Evolutionary conservation across 2,888 invertebrate genomes (phyloP), one percentile per base, ranked within the genome.

Genomic region (Drosophila dives): DNA sequence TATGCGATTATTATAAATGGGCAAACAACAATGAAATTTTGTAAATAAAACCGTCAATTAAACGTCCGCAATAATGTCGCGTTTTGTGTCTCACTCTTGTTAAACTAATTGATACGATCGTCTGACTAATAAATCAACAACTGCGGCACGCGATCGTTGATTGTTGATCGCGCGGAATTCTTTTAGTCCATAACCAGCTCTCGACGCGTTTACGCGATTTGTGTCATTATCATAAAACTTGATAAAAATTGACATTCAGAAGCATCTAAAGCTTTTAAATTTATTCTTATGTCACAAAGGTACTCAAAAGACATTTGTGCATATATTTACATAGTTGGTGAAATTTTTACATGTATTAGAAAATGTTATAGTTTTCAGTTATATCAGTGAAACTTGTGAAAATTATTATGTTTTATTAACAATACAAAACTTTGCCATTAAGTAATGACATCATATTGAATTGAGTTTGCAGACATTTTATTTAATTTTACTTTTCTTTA

Each of bases 61-160:
- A 36, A 54, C 38, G 64, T 40, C 33, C 50, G 50, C 82, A 63
- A 63, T 54, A 60, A 51, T 70, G 75, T 84, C 84, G 81, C 82
- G 86, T 81, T 83, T 83, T 65, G 33, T 64, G 26, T 38, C 49
- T 33, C 49, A 15, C 64, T 63, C 48, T 75, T 67, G 74, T 77
- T 72, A 49, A 80, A 53, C 71, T 71, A 77, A 84, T 84, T 86
- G 77, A 75, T 54, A 38, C 42, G 53, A 69, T 76, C 72, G 84
- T 75, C 72, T 77, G 79, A 83, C 69, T 60, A 50, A 36, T 45
- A n/a, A 29, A 38, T 40, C 7, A 38, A 36, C 32, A 66, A 53
- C 71, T 65, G 64, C 56, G 65, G 75, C 81, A 81, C 83, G 86
- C 86, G 83, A 84, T 69, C 66, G 54, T 58, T 54, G 36, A 50